Percentiles rank a stretch among this genome's conserved stretches.
Conservation (phyloP, 2,797 vertebrate genomes). For the Sebastes taczanowskii region DNA sequence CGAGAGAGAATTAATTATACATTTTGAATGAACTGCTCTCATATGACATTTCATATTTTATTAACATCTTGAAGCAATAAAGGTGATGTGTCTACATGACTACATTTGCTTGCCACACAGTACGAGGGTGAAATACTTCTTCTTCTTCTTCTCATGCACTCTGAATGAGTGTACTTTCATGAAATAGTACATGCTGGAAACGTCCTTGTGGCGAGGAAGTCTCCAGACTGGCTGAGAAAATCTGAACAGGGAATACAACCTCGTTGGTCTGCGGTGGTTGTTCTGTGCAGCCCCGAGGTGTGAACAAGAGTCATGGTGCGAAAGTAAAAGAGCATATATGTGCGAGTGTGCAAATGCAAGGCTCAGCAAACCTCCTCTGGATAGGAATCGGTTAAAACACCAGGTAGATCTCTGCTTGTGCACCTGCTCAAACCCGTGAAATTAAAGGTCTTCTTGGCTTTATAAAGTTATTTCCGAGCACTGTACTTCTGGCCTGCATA, state of each 20-base stretch:
- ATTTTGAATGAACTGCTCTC: constrained; percentile 38
- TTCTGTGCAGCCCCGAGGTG: not conserved
- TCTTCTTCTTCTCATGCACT: not conserved
- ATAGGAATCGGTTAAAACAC: constrained; percentile 18
- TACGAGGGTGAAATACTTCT: not conserved
- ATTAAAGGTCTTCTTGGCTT: constrained; percentile 27
- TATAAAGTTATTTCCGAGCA: constrained; percentile 48
- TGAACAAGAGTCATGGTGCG: not conserved
- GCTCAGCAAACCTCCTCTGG: not conserved
- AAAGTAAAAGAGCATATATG: not conserved
- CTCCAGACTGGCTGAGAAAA: not conserved
- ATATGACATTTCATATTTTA: constrained; percentile 32
- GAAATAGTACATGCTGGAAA: not conserved
- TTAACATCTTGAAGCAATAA: not conserved
- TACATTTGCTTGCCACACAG: not conserved
- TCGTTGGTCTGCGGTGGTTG: not conserved
- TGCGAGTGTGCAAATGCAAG: not conserved
- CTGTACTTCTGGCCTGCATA: constrained; percentile 49
- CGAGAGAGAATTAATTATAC: constrained; percentile 39
- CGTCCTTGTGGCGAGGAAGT: not conserved
- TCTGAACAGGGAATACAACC: not conserved
- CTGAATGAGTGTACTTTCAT: not conserved
- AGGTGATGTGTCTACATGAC: not conserved
- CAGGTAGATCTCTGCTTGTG: constrained; percentile 11
- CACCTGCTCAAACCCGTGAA: constrained; percentile 33